Percentiles rank a stretch among this genome's conserved stretches.
phyloP scores from a whole-genome alignment of 2,113 vertebrate species.

The Mobula birostris region DNA sequence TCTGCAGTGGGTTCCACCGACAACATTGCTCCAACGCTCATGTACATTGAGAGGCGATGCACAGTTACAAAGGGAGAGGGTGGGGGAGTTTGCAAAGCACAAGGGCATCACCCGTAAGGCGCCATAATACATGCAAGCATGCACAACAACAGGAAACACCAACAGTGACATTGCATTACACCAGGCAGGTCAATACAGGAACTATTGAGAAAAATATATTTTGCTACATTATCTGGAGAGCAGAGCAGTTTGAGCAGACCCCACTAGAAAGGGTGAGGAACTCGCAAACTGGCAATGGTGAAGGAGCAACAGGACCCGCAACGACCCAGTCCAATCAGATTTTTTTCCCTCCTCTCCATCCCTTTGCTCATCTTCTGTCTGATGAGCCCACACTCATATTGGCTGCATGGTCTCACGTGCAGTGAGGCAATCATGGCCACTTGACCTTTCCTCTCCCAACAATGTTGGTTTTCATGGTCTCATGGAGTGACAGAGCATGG shows the following conservation, averaged over 20 bases:
- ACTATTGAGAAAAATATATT: conserved; percentile 1
- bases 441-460: neutral
- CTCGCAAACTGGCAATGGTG: neutral
- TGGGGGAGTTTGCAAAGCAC: neutral
- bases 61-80: neutral
- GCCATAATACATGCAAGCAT: neutral
- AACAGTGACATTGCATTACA: neutral
- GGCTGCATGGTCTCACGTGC: too few relatives aligned
- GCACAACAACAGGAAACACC: neutral
- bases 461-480: neutral
- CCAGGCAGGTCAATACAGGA: conserved; percentile 17
- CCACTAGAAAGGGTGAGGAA: neutral
- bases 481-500: too few relatives aligned
- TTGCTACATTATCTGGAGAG: neutral
- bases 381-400: too few relatives aligned
- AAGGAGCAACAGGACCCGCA: neutral
- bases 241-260: neutral
- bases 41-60: neutral
- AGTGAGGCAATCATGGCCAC: neutral
- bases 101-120: neutral
- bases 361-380: neutral
- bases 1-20: neutral
- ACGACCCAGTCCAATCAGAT: neutral
- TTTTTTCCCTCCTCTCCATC: neutral
- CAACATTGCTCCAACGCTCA: neutral